Evolutionary conservation across 2,888 invertebrate species (phyloP), one percentile per base, ranked within the genome.

Genomic region (Antheraea assamensis): DNA sequence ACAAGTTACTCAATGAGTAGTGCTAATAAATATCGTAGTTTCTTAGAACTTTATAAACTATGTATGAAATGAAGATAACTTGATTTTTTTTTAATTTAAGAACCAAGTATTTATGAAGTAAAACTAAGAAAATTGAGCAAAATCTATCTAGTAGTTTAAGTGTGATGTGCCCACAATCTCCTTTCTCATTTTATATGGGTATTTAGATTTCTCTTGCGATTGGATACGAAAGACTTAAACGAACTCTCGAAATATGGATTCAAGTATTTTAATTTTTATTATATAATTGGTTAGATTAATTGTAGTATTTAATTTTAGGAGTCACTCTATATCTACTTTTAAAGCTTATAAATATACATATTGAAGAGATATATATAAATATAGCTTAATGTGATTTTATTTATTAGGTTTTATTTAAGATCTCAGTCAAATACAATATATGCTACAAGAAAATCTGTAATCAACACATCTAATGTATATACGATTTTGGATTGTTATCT

Each of bases 171-270:
- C 42, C 13, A 42, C 42, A 42, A 42, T 42, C 2, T 10, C 42
- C 42, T 7, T 13, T 42, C 10, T 42, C 42, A 13, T 42, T 42
- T 42, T 42, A 42, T 42, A 42, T 42, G 42, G 42, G 42, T 2
- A 42, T 13, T 13, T 42, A 42, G 42, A 79, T 81, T 78, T 75
- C 77, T 78, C 74, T 78, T 74, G 77, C 76, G 75, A 74, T 75
- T 80, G 75, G 71, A 79, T 84, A 82, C 76, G 83, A 87, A 87
- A 87, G 85, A 86, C 81, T 79, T 85, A 83, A 87, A 86, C 84
- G 83, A 78, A 76, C 81, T 75, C 77, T 72, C 70, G 27, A 70
- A n/a, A 35, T n/a, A 13, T 35, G 31, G 19, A 19, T 66, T 31
- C n/a, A 58, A n/a, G 13, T 58, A 21, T 13, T 24, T 52, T 52